Evolutionary conservation across 1,140 invertebrate species (phyloP).

Genomic region (Danaus melanippus): DNA sequence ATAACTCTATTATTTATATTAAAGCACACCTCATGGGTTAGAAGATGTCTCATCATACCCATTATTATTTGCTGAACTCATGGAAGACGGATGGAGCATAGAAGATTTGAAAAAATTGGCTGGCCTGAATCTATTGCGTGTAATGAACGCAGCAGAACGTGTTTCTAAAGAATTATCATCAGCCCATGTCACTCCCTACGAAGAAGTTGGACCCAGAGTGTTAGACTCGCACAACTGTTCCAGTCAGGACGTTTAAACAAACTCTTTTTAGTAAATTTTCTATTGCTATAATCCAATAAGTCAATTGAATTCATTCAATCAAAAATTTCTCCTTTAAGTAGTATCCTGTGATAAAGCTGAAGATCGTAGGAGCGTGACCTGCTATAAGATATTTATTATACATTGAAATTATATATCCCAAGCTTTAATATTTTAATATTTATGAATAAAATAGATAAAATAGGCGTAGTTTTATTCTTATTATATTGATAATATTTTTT

Average conservation of each 20-base stretch:
- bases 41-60: conserved; percentile 95
- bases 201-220: conserved; percentile 58
- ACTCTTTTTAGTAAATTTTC: conserved; percentile 1
- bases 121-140: conserved; percentile 88
- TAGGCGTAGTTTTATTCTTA: conserved; percentile 13
- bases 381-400: conserved; percentile 6
- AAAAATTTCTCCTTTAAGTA: background rate
- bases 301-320: background rate
- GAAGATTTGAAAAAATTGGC: conserved; percentile 91
- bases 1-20: background rate
- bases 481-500: no score
- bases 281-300: conserved; percentile 1
- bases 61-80: conserved; percentile 85
- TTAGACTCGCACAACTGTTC: conserved; percentile 66
- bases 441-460: conserved; percentile 14
- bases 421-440: conserved; percentile 48
- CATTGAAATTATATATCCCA: conserved; percentile 29
- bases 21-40: conserved; percentile 86
- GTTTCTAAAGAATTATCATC: conserved; percentile 72
- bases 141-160: conserved; percentile 79
- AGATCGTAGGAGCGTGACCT: background rate
- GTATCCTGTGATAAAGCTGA: conserved; percentile 4
- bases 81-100: conserved; percentile 86
- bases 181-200: conserved; percentile 58
- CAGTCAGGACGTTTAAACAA: conserved; percentile 58